These are phyloP conservation scores for Tanypteryx hageni DNA, from an alignment of 2,888 invertebrate genomes.

Conservation along the genomic window DNA sequence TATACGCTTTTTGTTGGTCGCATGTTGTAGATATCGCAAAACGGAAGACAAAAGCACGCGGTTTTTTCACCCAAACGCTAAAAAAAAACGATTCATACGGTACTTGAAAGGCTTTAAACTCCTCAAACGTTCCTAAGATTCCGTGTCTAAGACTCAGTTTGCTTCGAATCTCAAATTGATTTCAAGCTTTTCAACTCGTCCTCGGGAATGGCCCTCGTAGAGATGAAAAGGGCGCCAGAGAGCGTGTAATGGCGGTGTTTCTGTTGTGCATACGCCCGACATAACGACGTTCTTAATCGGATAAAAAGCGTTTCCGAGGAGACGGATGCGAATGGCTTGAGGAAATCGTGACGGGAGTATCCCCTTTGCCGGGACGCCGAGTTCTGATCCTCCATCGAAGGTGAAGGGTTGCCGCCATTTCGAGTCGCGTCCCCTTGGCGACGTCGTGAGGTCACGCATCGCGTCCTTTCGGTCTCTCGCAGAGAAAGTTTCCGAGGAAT, in stretches of 20 bases:
- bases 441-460: neutral
- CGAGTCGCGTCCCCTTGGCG: neutral
- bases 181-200: conserved; percentile 12
- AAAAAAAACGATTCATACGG: neutral
- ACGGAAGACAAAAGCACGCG: no score
- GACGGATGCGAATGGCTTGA: neutral
- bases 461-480: neutral
- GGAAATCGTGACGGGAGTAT: neutral
- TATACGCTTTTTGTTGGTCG: no score
- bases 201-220: neutral
- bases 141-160: neutral
- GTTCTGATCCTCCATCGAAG: neutral
- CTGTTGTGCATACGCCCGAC: neutral
- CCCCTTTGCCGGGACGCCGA: neutral
- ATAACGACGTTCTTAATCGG: neutral
- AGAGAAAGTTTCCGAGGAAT: neutral
- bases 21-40: no score
- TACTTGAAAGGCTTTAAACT: neutral
- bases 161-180: conserved; percentile 7
- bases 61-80: neutral
- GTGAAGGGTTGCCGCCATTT: neutral
- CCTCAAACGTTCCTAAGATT: neutral
- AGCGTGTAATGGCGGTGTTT: neutral
- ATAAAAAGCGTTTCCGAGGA: neutral
- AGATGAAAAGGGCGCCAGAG: neutral